Evolutionary conservation across 2,113 vertebrate genomes (phyloP).

Genomic region (Stigmatopora argus): DNA sequence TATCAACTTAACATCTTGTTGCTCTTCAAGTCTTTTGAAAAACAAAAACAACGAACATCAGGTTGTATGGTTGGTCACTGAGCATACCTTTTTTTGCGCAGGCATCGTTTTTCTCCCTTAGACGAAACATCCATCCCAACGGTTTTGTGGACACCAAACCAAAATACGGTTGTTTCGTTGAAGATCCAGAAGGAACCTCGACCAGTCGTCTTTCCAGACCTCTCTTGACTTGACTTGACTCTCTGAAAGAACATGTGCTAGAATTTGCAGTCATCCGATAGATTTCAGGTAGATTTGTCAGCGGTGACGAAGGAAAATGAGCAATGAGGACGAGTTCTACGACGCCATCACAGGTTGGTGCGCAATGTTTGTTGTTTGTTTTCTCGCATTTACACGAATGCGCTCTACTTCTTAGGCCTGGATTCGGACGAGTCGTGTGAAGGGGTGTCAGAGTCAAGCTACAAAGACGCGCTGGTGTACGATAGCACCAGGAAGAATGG

Average conservation of each 20-base stretch:
- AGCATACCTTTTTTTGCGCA: slow-evolving; percentile 4
- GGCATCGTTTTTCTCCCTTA: not conserved
- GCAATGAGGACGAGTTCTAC: slow-evolving; percentile 93
- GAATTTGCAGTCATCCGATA: slow-evolving; percentile 37
- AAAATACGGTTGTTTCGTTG: slow-evolving; percentile 15
- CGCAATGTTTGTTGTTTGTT: not conserved
- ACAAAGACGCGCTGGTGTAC: slow-evolving; percentile 74
- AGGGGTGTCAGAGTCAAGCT: slow-evolving; percentile 82
- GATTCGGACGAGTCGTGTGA: slow-evolving; percentile 91
- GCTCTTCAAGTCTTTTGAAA: too few relatives aligned
- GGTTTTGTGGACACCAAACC: slow-evolving; percentile 1
- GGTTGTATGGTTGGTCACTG: slow-evolving; percentile 8
- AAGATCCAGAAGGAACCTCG: slow-evolving; percentile 12
- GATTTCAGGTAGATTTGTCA: slow-evolving; percentile 23
- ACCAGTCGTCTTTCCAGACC: slow-evolving; percentile 25
- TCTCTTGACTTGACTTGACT: slow-evolving; percentile 7
- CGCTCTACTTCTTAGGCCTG: slow-evolving; percentile 74
- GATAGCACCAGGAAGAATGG: slow-evolving; percentile 71
- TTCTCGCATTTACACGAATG: not conserved
- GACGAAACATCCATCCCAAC: not conserved
- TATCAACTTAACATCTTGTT: too few relatives aligned
- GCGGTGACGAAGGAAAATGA: slow-evolving; percentile 76
- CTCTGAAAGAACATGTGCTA: slow-evolving; percentile 67
- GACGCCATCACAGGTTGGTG: slow-evolving; percentile 88
- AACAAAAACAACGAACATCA: too few relatives aligned